A percentile compares a stretch with the other conserved stretches of the same genome.
These are phyloP conservation scores for Lepidostoma basale DNA, from an alignment of 1,140 invertebrate genomes.

Conservation along the genomic window DNA sequence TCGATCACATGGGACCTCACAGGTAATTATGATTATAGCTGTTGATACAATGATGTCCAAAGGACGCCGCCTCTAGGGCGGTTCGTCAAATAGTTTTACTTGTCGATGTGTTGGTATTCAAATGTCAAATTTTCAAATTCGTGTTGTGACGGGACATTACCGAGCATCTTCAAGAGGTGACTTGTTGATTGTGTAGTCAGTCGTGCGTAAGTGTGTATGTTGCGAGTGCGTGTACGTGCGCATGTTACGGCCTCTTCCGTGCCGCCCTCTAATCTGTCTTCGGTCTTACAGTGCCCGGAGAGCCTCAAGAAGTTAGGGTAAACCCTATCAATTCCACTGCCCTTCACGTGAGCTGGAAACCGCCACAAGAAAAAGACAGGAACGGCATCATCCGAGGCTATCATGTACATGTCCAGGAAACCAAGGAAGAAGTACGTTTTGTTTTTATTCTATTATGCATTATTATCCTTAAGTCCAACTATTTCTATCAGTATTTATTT, in stretches of 20 bases:
- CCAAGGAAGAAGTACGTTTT: conserved; percentile 77
- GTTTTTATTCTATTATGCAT: not conserved
- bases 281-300: conserved; percentile 86
- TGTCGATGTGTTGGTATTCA: conserved; percentile 60
- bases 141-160: conserved; percentile 22
- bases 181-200: conserved; percentile 28
- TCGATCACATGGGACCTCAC: conserved; percentile 34
- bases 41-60: conserved; percentile 14
- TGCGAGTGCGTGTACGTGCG: conserved; percentile 58
- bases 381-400: conserved; percentile 97
- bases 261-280: conserved; percentile 51
- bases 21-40: conserved; percentile 40
- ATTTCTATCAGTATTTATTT: conserved; percentile 1
- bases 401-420: conserved; percentile 93
- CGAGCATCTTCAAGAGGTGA: conserved; percentile 25
- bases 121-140: conserved; percentile 50
- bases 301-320: conserved; percentile 89
- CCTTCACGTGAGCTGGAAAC: conserved; percentile 90
- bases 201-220: conserved; percentile 31
- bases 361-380: conserved; percentile 85
- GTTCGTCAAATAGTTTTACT: conserved; percentile 32
- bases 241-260: conserved; percentile 50
- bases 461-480: not conserved
- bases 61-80: conserved; percentile 22
- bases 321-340: conserved; percentile 90